Conservation (phyloP, 1,140 invertebrate species). For the Leptinotarsa texana region DNA sequence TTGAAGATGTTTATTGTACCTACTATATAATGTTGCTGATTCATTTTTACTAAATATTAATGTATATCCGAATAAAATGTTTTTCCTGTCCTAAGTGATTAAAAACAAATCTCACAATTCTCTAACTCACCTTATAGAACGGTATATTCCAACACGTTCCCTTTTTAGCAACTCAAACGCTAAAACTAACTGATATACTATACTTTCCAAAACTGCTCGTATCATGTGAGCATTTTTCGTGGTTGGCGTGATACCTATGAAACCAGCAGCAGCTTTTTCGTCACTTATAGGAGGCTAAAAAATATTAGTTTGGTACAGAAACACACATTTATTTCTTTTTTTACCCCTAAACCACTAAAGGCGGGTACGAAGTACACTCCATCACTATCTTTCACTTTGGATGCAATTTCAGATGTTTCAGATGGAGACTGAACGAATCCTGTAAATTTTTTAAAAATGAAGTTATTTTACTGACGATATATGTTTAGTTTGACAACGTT, state of each 20-base stretch:
- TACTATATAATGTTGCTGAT: too few relatives aligned
- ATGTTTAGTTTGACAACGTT: not conserved
- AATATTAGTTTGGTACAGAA: not conserved
- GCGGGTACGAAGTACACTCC: conserved; percentile 91
- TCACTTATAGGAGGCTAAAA: conserved; percentile 86
- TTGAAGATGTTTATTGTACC: too few relatives aligned
- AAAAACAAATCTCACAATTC: too few relatives aligned
- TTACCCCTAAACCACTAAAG: conserved; percentile 87
- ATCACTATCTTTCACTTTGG: conserved; percentile 72
- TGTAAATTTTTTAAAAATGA: conserved; percentile 48
- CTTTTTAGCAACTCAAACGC: conserved; percentile 71
- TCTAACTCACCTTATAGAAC: conserved; percentile 9
- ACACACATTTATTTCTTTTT: conserved; percentile 17
- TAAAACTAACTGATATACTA: conserved; percentile 82
- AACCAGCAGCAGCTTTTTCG: conserved; percentile 76
- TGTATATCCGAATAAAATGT: too few relatives aligned
- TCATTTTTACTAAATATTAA: too few relatives aligned
- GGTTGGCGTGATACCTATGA: conserved; percentile 82
- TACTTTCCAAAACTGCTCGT: conserved; percentile 82
- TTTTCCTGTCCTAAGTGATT: too few relatives aligned
- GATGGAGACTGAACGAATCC: conserved; percentile 71
- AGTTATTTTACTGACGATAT: not conserved
- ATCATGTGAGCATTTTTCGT: conserved; percentile 80
- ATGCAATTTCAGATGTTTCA: conserved; percentile 73
- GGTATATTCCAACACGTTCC: conserved; percentile 64